phyloP scores from a whole-genome alignment of 2,888 invertebrate genomes.

The Tetramorium bicarinatum region DNA sequence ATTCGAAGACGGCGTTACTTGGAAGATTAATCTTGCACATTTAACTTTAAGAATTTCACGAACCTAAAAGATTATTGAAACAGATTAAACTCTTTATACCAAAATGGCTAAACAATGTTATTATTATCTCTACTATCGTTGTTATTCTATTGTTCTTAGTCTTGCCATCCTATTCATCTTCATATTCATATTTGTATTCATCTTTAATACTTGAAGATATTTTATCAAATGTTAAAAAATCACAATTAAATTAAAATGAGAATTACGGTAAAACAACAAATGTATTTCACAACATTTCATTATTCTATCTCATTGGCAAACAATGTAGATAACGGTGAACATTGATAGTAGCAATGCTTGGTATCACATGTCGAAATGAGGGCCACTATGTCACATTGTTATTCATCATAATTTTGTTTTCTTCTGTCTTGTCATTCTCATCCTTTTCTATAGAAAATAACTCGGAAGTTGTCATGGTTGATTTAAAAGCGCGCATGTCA shows the following conservation, averaged over 20 bases:
- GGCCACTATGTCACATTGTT: slow-evolving; percentile 39
- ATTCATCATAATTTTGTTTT: slow-evolving; percentile 64
- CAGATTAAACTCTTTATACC: neutral
- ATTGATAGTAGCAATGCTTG: slow-evolving; percentile 37
- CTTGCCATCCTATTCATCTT: neutral
- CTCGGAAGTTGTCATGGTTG: slow-evolving; percentile 57
- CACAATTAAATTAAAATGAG: neutral
- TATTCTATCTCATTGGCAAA: slow-evolving; percentile 43
- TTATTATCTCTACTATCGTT: neutral
- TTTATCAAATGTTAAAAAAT: slow-evolving; percentile 3
- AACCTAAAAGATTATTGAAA: neutral
- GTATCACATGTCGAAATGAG: slow-evolving; percentile 31
- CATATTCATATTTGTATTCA: neutral
- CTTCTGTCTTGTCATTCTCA: slow-evolving; percentile 41
- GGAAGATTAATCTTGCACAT: neutral
- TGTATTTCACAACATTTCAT: slow-evolving; percentile 18
- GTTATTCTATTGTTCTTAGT: neutral
- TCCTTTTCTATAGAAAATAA: slow-evolving; percentile 45
- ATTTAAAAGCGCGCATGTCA: slow-evolving; percentile 62
- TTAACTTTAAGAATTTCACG: neutral
- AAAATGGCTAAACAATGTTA: neutral
- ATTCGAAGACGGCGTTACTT: neutral
- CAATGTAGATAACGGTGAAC: slow-evolving; percentile 46
- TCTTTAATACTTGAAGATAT: neutral
- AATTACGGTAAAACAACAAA: neutral